These are phyloP conservation scores for Apocrypta bakeri DNA, from an alignment of 1,140 invertebrate species.

Conservation along the genomic window DNA sequence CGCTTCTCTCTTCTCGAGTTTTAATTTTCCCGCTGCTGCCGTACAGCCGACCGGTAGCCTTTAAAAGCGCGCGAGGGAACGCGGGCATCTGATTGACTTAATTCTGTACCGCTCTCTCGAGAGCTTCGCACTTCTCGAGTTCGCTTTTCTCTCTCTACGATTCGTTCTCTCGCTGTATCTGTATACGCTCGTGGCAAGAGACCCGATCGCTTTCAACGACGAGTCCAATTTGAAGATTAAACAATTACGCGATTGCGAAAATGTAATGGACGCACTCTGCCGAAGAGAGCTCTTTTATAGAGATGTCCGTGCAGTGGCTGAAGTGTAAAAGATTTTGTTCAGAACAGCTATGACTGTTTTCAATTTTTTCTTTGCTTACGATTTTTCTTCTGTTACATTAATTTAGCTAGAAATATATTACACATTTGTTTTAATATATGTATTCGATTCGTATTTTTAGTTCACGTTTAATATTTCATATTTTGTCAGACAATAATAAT, in stretches of 20 bases:
- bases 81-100: conserved; percentile 46
- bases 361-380: too few species aligned
- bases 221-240: conserved; percentile 36
- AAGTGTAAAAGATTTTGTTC: too few species aligned
- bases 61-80: conserved; percentile 12
- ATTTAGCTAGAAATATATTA: too few species aligned
- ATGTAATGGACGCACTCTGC: conserved; percentile 1
- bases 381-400: too few species aligned
- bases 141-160: not conserved
- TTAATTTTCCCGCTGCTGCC: conserved; percentile 56
- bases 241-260: conserved; percentile 27
- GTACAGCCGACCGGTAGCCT: not conserved
- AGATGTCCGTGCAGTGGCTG: not conserved
- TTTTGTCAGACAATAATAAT: too few species aligned
- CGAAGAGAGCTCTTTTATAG: not conserved
- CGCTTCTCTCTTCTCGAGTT: conserved; percentile 30
- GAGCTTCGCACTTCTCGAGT: conserved; percentile 19
- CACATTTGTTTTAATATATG: too few species aligned
- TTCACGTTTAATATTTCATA: too few species aligned
- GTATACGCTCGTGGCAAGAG: not conserved
- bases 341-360: too few species aligned
- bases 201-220: conserved; percentile 46
- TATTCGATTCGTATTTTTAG: too few species aligned
- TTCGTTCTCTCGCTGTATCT: not conserved
- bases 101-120: conserved; percentile 42